Conservation (phyloP, 2,888 invertebrate species). For the Dasypolia templi region DNA sequence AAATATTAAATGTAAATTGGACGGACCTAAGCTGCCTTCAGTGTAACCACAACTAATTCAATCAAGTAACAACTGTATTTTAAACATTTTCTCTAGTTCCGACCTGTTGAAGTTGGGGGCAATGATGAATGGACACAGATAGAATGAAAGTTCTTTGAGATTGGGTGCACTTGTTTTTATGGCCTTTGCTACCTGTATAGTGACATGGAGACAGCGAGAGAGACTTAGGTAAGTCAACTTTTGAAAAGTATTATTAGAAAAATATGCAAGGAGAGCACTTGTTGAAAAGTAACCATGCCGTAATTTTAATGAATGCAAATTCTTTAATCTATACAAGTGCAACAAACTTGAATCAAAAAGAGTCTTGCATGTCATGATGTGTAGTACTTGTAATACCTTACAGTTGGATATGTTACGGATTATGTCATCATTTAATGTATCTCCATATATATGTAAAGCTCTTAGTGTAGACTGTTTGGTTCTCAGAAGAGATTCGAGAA, state of each 20-base stretch:
- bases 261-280: constrained; percentile 86
- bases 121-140: constrained; percentile 88
- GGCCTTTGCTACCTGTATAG: constrained; percentile 87
- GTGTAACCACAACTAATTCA: constrained; percentile 74
- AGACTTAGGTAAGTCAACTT: constrained; percentile 86
- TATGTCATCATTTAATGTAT: constrained; percentile 88
- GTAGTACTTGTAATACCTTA: constrained; percentile 83
- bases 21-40: constrained; percentile 76
- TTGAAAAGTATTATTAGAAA: constrained; percentile 87
- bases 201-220: constrained; percentile 87
- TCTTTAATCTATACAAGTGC: constrained; percentile 85
- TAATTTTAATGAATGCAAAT: constrained; percentile 86
- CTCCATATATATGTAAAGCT: constrained; percentile 88
- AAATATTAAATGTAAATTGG: constrained; percentile 68
- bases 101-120: constrained; percentile 85
- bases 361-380: constrained; percentile 89
- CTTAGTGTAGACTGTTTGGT: constrained; percentile 83
- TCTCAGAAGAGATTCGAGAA: constrained; percentile 85
- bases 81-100: constrained; percentile 88
- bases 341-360: constrained; percentile 88
- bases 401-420: constrained; percentile 86
- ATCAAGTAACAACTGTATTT: constrained; percentile 88
- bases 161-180: constrained; percentile 88
- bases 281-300: constrained; percentile 89
- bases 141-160: constrained; percentile 87